Conservation (phyloP, 2,888 invertebrate species). For the Slavum lentiscoides region DNA sequence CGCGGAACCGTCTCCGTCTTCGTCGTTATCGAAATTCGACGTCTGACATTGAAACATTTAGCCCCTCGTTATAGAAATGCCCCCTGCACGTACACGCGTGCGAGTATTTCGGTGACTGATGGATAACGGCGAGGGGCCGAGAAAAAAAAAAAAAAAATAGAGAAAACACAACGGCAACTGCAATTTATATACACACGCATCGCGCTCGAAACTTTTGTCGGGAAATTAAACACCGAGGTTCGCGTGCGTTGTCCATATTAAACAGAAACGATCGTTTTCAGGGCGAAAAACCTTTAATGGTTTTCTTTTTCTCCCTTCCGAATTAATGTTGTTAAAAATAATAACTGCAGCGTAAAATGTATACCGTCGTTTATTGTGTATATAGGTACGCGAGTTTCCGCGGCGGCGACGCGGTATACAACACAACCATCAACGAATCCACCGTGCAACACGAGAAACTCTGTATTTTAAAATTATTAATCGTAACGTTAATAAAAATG, state of each 20-base stretch:
- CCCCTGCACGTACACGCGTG: neutral
- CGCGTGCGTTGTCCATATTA: conserved; percentile 17
- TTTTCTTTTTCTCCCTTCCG: neutral
- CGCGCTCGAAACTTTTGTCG: conserved; percentile 1
- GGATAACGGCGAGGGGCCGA: neutral
- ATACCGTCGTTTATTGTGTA: neutral
- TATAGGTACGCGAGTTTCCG: no score
- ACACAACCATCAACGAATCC: no score
- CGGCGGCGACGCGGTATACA: no score
- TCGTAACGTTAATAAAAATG: no score
- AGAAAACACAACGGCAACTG: neutral
- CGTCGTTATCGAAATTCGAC: conserved; percentile 39
- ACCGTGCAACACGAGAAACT: no score
- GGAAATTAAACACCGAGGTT: conserved; percentile 21
- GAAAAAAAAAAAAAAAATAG: no score
- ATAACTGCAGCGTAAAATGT: neutral
- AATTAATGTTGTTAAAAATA: neutral
- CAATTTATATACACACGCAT: neutral
- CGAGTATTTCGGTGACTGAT: neutral
- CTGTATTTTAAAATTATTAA: no score
- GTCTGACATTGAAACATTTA: conserved; percentile 41
- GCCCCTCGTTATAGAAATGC: conserved; percentile 28
- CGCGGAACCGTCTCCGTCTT: neutral
- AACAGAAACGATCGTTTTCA: neutral
- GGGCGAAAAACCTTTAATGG: neutral